These are phyloP conservation scores for Frankliniella fusca DNA, from an alignment of 2,888 invertebrate genomes.

Conservation along the genomic window DNA sequence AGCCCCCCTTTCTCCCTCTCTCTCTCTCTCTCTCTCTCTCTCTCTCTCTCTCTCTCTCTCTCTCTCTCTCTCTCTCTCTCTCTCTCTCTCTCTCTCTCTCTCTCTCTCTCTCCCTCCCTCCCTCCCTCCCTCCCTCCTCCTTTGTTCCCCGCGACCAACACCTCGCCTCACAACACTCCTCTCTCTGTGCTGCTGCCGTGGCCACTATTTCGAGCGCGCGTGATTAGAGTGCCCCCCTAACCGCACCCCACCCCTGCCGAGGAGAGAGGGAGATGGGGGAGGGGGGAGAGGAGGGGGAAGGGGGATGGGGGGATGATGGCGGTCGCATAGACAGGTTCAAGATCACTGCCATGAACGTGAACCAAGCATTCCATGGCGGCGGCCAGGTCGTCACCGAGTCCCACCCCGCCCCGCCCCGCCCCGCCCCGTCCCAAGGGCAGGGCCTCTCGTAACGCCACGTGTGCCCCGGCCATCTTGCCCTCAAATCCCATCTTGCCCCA, in stretches of 20 bases:
- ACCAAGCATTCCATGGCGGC: background rate
- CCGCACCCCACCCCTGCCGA: too few relatives aligned
- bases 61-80: background rate
- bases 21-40: background rate
- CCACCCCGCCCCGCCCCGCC: background rate
- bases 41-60: background rate
- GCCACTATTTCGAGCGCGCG: background rate
- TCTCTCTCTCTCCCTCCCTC: background rate
- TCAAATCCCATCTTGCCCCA: background rate
- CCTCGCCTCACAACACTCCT: background rate
- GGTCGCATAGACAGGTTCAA: slow-evolving; percentile 17
- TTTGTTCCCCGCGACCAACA: too few relatives aligned
- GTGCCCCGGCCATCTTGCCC: too few relatives aligned
- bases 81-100: background rate
- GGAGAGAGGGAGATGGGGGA: background rate
- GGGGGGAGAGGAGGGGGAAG: background rate
- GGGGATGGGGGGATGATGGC: background rate
- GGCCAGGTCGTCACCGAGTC: background rate
- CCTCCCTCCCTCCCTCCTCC: background rate
- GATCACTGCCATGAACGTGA: slow-evolving; percentile 24
- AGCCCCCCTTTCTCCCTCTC: background rate
- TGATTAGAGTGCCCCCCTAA: background rate
- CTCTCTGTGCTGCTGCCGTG: background rate
- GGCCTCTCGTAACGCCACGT: background rate
- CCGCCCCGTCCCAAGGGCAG: background rate